These are phyloP conservation scores for Percopsis omiscomaycus DNA, from an alignment of 2,797 vertebrate genomes.

Conservation along the genomic window DNA sequence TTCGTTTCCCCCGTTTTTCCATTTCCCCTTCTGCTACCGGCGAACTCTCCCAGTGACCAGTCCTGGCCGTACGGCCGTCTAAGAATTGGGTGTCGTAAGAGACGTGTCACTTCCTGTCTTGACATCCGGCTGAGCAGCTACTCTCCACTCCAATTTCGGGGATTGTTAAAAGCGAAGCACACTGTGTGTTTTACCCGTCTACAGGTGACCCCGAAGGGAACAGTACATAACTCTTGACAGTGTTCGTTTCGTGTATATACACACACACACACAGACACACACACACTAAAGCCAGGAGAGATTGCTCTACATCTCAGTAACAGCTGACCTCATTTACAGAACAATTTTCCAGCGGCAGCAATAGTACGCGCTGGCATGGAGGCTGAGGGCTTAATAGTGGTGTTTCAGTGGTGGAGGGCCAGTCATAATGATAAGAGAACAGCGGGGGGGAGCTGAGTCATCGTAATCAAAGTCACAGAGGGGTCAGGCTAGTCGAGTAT, in stretches of 20 bases:
- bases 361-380: not conserved
- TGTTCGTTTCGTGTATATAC: no score
- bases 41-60: not conserved
- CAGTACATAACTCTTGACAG: no score
- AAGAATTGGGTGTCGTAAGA: no score
- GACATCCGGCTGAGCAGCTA: no score
- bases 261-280: not conserved
- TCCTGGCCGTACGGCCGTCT: no score
- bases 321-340: conserved; percentile 28
- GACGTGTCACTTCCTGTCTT: no score
- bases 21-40: no score
- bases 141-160: no score
- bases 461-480: conserved; percentile 1
- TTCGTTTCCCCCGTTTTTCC: not conserved
- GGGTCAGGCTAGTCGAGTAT: conserved; percentile 13
- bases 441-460: conserved; percentile 9
- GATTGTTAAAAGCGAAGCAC: no score
- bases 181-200: no score
- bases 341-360: conserved; percentile 20
- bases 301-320: not conserved
- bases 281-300: not conserved
- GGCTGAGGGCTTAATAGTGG: conserved; percentile 22
- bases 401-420: conserved; percentile 5
- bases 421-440: conserved; percentile 19
- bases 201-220: no score